Evolutionary conservation across 2,113 vertebrate genomes (phyloP), one percentile per base, ranked within the genome.

Genomic region (Theristicus caerulescens): DNA sequence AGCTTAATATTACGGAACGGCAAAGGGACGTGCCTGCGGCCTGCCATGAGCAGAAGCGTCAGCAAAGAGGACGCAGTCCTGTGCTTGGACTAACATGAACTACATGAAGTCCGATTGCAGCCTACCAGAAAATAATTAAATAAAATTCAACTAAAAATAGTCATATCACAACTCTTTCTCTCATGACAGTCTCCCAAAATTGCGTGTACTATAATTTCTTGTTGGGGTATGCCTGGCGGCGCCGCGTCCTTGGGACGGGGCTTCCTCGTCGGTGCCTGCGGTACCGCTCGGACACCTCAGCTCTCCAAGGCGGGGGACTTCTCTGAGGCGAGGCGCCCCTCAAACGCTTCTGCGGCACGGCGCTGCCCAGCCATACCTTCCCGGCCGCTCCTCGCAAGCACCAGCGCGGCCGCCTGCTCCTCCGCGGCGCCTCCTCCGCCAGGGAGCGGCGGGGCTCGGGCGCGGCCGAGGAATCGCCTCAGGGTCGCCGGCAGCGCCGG

Each of bases 151-250:
- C n/a, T 13, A 9, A 40, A 25, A 49, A 38, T 5, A 52, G 38
- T 0, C 7, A 0, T 8, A 14, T 4, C 6, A 1, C 52, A 26
- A 2, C 21, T 51, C 22, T 7, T 57, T 47, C 27, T 40, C 10
- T 70, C 27, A 3, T 0, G 21, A 8, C 0, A 9, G 7, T 3
- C 32, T 36, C 47, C 34, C 31, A 1, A 10, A 27, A 5, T 0
- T 3, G 21, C 2, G 4, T 25, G 15, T 14, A 3, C 3, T 10
- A 1, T 1, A 1, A 14, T 3, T 27, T 38, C 31, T 10, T 1
- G 18, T 1, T 6, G 47, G 12, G 25, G 10, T 11, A 4, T 1
- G 19, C 1, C 25, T 1, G 2, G 44, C 65, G 32, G 38, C 78
- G 3, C 51, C 0, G 46, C n/a, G 9, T 40, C 38, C 46, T 24